Evolutionary conservation across 1,140 invertebrate species (phyloP).

Genomic region (Hetaerina americana): DNA sequence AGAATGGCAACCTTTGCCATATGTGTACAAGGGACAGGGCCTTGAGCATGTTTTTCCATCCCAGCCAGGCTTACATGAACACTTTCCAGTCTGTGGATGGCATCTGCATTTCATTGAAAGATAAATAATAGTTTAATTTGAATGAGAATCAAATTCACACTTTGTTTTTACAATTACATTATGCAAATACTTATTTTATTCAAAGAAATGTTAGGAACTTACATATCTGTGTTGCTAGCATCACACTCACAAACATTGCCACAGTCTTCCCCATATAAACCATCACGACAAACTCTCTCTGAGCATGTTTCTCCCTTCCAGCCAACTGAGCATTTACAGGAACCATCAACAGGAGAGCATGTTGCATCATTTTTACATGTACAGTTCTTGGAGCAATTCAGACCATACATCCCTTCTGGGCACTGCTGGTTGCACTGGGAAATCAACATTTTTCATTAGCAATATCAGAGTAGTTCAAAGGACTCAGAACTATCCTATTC

Average conservation of each 20-base stretch:
- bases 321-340: constrained; percentile 57
- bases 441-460: too few species aligned
- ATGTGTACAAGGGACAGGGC: constrained; percentile 68
- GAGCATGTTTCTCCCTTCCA: constrained; percentile 62
- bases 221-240: constrained; percentile 54
- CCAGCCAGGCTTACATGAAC: constrained; percentile 81
- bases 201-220: constrained; percentile 21
- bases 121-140: too few species aligned
- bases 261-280: constrained; percentile 57
- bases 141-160: too few species aligned
- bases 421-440: constrained; percentile 64
- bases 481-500: too few species aligned
- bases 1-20: constrained; percentile 63
- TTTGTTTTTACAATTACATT: background rate
- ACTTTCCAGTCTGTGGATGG: constrained; percentile 76
- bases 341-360: constrained; percentile 54
- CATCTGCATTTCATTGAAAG: constrained; percentile 53
- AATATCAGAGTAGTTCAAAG: too few species aligned
- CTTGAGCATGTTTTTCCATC: constrained; percentile 63
- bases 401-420: constrained; percentile 57
- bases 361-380: constrained; percentile 61
- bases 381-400: constrained; percentile 59
- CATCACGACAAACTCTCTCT: constrained; percentile 46
- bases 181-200: constrained; percentile 6
- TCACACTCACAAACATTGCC: constrained; percentile 60